phyloP scores from a whole-genome alignment of 1,140 invertebrate species.

The Hirudo medicinalis region DNA sequence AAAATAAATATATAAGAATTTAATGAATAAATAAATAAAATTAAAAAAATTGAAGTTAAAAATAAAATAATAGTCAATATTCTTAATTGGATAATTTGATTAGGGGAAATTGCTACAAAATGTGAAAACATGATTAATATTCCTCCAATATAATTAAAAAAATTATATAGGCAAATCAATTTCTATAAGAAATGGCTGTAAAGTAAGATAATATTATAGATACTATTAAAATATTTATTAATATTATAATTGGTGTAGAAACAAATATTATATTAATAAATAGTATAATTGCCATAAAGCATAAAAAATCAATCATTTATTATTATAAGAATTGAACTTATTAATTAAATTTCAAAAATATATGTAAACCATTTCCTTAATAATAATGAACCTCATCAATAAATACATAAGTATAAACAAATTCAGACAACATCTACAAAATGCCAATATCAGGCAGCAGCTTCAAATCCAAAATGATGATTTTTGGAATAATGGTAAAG shows the following conservation, averaged over 20 bases:
- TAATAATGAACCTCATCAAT: constrained; percentile 19
- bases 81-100: constrained; percentile 5
- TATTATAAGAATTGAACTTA: constrained; percentile 18
- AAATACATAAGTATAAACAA: constrained; percentile 16
- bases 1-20: too few relatives aligned
- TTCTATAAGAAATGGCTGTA: neutral
- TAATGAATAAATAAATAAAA: neutral
- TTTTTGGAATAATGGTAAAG: too few relatives aligned
- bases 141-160: constrained; percentile 17
- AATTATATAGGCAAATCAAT: constrained; percentile 9
- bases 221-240: constrained; percentile 9
- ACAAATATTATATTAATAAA: neutral
- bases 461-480: too few relatives aligned
- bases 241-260: neutral
- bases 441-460: too few relatives aligned
- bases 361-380: constrained; percentile 7
- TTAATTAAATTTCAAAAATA: constrained; percentile 12
- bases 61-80: too few relatives aligned
- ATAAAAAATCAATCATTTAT: constrained; percentile 10
- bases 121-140: constrained; percentile 19
- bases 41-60: neutral
- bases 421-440: neutral
- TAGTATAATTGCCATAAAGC: neutral
- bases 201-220: neutral
- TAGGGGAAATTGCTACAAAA: constrained; percentile 10